Conservation (phyloP, 2,888 invertebrate genomes). For the Tridacna gigas region DNA sequence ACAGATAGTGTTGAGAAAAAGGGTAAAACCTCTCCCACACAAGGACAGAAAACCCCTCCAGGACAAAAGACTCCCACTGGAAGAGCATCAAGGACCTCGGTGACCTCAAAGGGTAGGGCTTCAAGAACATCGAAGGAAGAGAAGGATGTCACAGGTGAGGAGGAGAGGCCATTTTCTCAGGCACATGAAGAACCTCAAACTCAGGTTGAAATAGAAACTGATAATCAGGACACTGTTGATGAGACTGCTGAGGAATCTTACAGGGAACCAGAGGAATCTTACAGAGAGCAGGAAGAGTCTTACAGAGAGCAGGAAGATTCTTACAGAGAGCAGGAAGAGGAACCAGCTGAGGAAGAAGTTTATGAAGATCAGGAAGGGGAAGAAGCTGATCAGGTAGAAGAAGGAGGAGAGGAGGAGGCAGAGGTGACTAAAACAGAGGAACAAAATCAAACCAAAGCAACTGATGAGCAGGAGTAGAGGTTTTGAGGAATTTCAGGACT, state of each 20-base stretch:
- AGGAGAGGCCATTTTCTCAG: constrained; percentile 59
- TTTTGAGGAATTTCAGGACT: too few relatives aligned
- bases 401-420: neutral
- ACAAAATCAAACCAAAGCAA: neutral
- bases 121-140: constrained; percentile 53
- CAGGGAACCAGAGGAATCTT: neutral
- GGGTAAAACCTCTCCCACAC: constrained; percentile 22
- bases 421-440: neutral
- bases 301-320: too few relatives aligned
- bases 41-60: constrained; percentile 34
- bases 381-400: neutral
- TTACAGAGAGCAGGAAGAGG: neutral
- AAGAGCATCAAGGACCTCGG: constrained; percentile 48
- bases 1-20: constrained; percentile 17
- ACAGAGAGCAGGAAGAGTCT: neutral
- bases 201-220: constrained; percentile 69
- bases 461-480: neutral
- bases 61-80: constrained; percentile 37
- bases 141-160: constrained; percentile 52
- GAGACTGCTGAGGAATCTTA: neutral
- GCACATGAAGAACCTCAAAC: constrained; percentile 69
- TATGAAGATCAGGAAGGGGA: neutral
- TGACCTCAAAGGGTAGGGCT: constrained; percentile 58
- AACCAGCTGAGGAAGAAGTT: neutral
- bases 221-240: constrained; percentile 36